Percentiles rank a stretch among this genome's conserved stretches.
Evolutionary conservation across 2,113 vertebrate species (phyloP).

Genomic region (Gallinago jamesoni): DNA sequence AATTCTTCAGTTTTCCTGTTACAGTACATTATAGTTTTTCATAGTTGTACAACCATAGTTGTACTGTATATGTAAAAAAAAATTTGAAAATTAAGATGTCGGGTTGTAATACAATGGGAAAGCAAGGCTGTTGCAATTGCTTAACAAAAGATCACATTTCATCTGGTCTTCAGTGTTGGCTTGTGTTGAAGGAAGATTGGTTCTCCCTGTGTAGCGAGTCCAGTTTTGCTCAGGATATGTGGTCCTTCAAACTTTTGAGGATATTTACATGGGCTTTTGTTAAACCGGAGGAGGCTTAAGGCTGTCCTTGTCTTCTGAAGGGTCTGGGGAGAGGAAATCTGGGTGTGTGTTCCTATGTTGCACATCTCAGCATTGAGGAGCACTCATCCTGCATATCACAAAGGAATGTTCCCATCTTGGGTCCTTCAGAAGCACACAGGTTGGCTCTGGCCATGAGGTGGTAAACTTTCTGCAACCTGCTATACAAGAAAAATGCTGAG

Average conservation of each 20-base stretch:
- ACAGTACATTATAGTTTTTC: not conserved
- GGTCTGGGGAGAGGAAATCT: not conserved
- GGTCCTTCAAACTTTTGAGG: not conserved
- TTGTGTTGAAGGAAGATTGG: not conserved
- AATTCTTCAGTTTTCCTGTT: not conserved
- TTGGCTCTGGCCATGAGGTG: not conserved
- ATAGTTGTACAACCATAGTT: too few relatives aligned
- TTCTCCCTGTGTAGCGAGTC: not conserved
- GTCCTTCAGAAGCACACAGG: not conserved
- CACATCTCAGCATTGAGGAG: not conserved
- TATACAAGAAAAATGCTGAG: not conserved
- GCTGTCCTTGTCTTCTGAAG: not conserved
- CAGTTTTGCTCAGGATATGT: not conserved
- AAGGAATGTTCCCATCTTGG: not conserved
- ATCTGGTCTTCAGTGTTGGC: not conserved
- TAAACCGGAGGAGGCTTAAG: not conserved
- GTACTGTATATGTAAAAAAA: not conserved
- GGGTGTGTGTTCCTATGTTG: not conserved
- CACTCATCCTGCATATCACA: not conserved
- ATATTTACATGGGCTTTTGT: not conserved
- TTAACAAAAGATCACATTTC: not conserved
- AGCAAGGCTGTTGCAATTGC: not conserved
- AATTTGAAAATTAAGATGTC: not conserved
- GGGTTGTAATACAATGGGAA: not conserved
- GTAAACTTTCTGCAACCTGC: not conserved